Base-by-base conservation (phyloP, 2,888 invertebrate genomes). In the Mycalesis mineus region DNA sequence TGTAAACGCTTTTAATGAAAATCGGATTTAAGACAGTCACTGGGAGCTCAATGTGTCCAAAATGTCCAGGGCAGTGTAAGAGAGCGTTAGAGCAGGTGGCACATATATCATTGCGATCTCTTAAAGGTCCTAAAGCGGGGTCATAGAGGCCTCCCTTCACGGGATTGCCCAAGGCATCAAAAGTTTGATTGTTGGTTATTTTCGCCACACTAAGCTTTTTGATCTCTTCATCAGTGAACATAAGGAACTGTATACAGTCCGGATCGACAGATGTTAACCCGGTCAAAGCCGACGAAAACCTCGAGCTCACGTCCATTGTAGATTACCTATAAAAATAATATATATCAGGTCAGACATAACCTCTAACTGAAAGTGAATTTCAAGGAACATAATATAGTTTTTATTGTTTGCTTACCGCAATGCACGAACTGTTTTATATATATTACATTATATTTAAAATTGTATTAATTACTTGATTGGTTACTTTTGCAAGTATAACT, bases 1-100 rank as follows among this genome's bases (percentile, higher is more conserved):
- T 91, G 55, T 91, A 92, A 14, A 98, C 88, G 31, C 92, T 91
- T 72, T 93, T 94, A 63, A 95, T 94, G 72, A 97, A 97, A 47
- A 99, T 75, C 0, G 99, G 98, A 90, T 99, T 98, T 57, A 96
- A 94, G 0, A 97, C 95, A 0, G 97, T 93, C 9, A 98, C 84
- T 0, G 97, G 96, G 0, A 99, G 87, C 65, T 95, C 95, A 63
- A 99, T 97, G 75, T 98, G 97, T 0, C 99, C 99, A 81, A 97
- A 94, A 83, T 99, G 99, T 0, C 99, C 99, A 0, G 95, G 93
- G 75, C 98, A 98, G 62, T 91, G 87, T 7, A 91, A 75, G 44
- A 92, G 77, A 14, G 91, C 91, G 65, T 92, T 91, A 8, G 92
- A 91, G 74, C 98, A 99, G 7, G 97, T 98, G 3, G 86, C 86